Percentiles rank a stretch among this genome's conserved stretches.
Conservation (phyloP, 2,888 invertebrate genomes). For the Parnassius apollo region DNA sequence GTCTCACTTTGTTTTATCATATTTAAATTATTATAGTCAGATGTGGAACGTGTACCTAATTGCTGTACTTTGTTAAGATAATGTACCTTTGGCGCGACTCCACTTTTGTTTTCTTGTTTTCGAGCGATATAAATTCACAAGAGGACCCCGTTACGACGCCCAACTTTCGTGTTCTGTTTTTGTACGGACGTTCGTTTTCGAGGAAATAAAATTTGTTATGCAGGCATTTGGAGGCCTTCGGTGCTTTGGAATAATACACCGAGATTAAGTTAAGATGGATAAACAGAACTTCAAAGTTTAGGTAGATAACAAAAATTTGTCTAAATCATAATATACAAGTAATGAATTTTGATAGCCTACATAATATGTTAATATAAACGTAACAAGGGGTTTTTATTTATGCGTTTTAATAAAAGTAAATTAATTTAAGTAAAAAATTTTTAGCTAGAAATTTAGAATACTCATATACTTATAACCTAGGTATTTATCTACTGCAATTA, state of each 20-base stretch:
- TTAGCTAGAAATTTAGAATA: too few relatives aligned
- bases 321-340: too few relatives aligned
- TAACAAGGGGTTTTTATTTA: too few relatives aligned
- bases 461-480: too few relatives aligned
- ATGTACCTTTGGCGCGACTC: constrained; percentile 80
- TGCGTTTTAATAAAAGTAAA: too few relatives aligned
- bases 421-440: too few relatives aligned
- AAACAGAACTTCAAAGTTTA: constrained; percentile 15
- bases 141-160: constrained; percentile 65
- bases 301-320: too few relatives aligned
- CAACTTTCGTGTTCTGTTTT: constrained; percentile 75
- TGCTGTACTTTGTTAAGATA: constrained; percentile 81
- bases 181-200: constrained; percentile 67
- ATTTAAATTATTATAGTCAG: constrained; percentile 81
- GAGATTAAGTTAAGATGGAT: constrained; percentile 21
- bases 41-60: constrained; percentile 82
- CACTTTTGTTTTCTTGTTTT: constrained; percentile 80
- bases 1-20: constrained; percentile 80
- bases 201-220: constrained; percentile 71
- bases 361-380: too few relatives aligned
- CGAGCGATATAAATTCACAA: constrained; percentile 74
- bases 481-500: too few relatives aligned
- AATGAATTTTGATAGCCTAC: too few relatives aligned
- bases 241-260: constrained; percentile 29
- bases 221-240: constrained; percentile 45